Evolutionary conservation across 2,113 vertebrate genomes (phyloP).

Genomic region (Beaufortia kweichowensis): DNA sequence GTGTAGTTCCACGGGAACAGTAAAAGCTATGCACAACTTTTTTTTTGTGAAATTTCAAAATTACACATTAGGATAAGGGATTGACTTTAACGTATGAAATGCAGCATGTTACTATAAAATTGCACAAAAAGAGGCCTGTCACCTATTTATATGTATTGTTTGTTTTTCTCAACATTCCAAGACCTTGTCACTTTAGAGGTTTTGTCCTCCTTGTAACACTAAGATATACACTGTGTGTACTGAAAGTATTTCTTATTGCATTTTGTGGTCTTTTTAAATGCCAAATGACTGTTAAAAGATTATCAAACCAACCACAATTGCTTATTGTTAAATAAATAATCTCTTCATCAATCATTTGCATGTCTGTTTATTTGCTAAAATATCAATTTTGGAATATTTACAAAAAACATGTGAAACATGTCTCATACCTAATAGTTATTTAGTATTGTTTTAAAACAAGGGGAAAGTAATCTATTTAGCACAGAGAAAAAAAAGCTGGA

Average conservation of each 20-base stretch:
- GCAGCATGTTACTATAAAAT: conserved; percentile 45
- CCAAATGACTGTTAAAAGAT: conserved; percentile 8
- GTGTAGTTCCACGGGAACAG: conserved; percentile 13
- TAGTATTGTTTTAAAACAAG: too few species aligned
- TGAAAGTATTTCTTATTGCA: conserved; percentile 4
- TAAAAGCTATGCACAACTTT: conserved; percentile 9
- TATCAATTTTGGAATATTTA: too few species aligned
- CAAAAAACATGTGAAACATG: too few species aligned
- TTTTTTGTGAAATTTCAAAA: conserved; percentile 11
- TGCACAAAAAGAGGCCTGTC: conserved; percentile 15
- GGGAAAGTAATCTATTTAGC: too few species aligned
- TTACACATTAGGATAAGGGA: neutral
- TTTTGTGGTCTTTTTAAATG: neutral
- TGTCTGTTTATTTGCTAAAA: neutral
- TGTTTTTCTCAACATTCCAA: neutral
- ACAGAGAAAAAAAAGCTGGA: too few species aligned
- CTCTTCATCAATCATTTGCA: neutral
- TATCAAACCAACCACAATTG: neutral
- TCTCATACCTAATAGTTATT: too few species aligned
- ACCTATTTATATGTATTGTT: conserved; percentile 25
- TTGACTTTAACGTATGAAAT: conserved; percentile 3
- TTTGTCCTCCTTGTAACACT: conserved; percentile 11
- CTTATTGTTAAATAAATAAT: conserved; percentile 16
- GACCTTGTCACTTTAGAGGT: conserved; percentile 25
- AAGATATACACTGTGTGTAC: neutral